Base-by-base conservation (phyloP, 2,888 invertebrate species). In the Amblyjoppa fuscipennis region DNA sequence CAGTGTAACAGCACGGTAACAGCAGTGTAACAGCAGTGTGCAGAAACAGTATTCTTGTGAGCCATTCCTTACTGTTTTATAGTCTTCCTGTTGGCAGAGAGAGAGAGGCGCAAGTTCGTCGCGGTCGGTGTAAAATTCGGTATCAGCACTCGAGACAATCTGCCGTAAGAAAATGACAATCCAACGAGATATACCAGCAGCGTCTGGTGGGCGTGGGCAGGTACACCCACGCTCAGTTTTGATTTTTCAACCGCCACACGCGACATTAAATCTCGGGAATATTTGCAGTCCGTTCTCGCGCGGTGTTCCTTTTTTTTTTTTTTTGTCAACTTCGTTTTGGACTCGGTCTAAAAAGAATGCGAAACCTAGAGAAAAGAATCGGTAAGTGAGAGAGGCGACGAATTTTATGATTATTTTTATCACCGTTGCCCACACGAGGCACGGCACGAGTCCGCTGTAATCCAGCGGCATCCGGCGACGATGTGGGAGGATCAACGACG, bases 401-500 rank as follows among this genome's bases (percentile, higher is more conserved):
- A 74, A 51, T 56, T 78, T 80, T 69, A 80, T 75, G 78, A 56
- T 28, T 64, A 66, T 69, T 53, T 82, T 66, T 51, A 75, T 69
- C 79, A 70, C 69, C 66, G 49, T 61, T 68, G 64, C 16, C 66
- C 69, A 86, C 69, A 86, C 82, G 79, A 87, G 80, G 86, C 74
- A 85, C 77, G 81, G 80, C 68, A 80, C 74, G 61, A 61, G 75
- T 76, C 73, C 20, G 77, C 66, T 38, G 34, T 83, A 77, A 49
- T 81, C 59, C 31, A 53, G 61, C 73, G 51, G 31, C 76, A 16
- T 68, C 20, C 68, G 45, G 16, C 73, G 28, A 75, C 41, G 56
- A 76, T 82, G 88, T 88, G 82, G 87, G 87, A 81, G 86, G 83
- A 86, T 85, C 84, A 78, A 84, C 81, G 81, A 83, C 56, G 83